Evolutionary conservation across 2,797 vertebrate genomes (phyloP).

Genomic region (Enteromius afrohamiltoni): DNA sequence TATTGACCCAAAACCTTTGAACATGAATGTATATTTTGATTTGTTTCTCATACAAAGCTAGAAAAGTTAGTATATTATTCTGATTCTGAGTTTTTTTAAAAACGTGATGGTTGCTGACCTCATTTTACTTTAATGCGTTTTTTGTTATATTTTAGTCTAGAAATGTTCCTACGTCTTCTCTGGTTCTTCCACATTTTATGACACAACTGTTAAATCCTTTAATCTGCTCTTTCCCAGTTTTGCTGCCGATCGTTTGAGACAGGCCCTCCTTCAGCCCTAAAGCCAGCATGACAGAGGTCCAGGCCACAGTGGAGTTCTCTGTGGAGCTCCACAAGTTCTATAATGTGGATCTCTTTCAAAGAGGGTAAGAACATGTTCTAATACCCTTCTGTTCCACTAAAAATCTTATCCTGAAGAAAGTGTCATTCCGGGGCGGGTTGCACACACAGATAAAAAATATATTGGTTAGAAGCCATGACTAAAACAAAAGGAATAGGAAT

Average conservation of each 20-base stretch:
- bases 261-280: slow-evolving; percentile 76
- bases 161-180: neutral
- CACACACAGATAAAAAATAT: neutral
- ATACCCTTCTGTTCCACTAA: neutral
- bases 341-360: slow-evolving; percentile 99
- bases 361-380: slow-evolving; percentile 83
- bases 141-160: neutral
- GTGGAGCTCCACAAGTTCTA: slow-evolving; percentile 99
- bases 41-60: neutral
- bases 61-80: neutral
- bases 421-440: neutral
- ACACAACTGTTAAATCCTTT: neutral
- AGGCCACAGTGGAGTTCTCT: slow-evolving; percentile 98
- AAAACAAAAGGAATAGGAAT: neutral
- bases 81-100: too few relatives aligned
- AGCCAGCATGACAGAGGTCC: slow-evolving; percentile 94
- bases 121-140: neutral
- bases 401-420: neutral
- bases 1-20: neutral
- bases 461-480: neutral
- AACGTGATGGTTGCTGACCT: too few relatives aligned
- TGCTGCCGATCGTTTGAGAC: slow-evolving; percentile 80
- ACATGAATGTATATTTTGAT: neutral
- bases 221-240: slow-evolving; percentile 49
- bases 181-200: neutral